Evolutionary conservation across 2,797 vertebrate species (phyloP).

Genomic region (Crocodylus rhombifer): DNA sequence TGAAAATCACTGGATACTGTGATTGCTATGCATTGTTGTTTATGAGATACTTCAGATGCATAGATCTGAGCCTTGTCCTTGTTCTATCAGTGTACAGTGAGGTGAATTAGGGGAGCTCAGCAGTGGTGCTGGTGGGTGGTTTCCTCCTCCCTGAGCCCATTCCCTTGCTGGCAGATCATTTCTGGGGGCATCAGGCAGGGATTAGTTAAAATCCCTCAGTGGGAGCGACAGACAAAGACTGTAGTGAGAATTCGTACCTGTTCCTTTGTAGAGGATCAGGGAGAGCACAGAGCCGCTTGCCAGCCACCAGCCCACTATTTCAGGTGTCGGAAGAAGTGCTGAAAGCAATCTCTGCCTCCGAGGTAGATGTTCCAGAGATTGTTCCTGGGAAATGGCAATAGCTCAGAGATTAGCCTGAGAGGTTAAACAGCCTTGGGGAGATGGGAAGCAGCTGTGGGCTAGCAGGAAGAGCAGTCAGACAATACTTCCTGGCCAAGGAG

Average conservation of each 20-base stretch:
- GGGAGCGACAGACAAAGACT: background rate
- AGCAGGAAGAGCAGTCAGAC: background rate
- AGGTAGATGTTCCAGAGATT: slow-evolving; percentile 50
- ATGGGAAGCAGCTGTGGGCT: background rate
- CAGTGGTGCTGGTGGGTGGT: no score
- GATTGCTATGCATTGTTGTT: background rate
- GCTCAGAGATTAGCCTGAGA: background rate
- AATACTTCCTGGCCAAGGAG: background rate
- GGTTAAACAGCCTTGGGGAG: background rate
- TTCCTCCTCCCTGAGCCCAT: no score
- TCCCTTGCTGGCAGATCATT: no score
- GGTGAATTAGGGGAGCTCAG: no score
- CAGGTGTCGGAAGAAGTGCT: slow-evolving; percentile 56
- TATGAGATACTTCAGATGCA: background rate
- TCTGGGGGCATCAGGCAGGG: no score
- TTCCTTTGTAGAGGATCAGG: slow-evolving; percentile 40
- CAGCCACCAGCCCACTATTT: slow-evolving; percentile 41
- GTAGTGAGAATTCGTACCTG: background rate
- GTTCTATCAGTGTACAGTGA: background rate
- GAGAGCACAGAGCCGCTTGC: slow-evolving; percentile 50
- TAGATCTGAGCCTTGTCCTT: background rate
- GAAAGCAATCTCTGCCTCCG: slow-evolving; percentile 44
- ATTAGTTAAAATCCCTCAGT: background rate
- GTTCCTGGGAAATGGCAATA: background rate
- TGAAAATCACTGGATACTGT: background rate